These are phyloP conservation scores for Delphinus delphis DNA, from an alignment of 2,113 vertebrate species.

Conservation along the genomic window DNA sequence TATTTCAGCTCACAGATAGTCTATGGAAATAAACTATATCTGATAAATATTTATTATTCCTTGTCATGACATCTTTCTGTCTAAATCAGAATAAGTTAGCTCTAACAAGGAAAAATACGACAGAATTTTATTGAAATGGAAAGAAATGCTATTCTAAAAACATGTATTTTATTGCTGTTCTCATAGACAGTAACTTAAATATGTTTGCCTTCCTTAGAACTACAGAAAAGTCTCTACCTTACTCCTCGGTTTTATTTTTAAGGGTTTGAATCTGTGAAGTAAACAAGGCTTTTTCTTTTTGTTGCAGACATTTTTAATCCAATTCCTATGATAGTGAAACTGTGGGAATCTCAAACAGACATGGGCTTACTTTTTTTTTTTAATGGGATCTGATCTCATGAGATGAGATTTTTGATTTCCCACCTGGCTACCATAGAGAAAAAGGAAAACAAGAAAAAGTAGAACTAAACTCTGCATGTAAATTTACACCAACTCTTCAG, in stretches of 20 bases:
- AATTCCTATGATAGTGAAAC: slow-evolving; percentile 36
- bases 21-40: not conserved
- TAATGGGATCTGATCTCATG: slow-evolving; percentile 13
- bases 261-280: slow-evolving; percentile 7
- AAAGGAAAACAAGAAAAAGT: not conserved
- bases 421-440: slow-evolving; percentile 46
- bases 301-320: slow-evolving; percentile 19
- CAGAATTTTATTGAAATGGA: slow-evolving; percentile 6
- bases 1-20: not conserved
- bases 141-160: slow-evolving; percentile 27
- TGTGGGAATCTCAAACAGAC: slow-evolving; percentile 28
- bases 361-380: not conserved
- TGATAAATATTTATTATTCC: not conserved
- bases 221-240: not conserved
- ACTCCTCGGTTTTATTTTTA: slow-evolving; percentile 39
- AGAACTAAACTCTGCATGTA: not conserved
- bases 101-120: not conserved
- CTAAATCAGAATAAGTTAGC: slow-evolving; percentile 37
- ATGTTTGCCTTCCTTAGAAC: not conserved
- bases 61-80: not conserved
- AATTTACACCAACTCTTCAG: slow-evolving; percentile 55
- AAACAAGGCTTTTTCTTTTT: slow-evolving; percentile 51
- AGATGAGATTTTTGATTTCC: slow-evolving; percentile 73
- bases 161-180: not conserved
- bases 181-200: not conserved